Percentiles rank a stretch among this genome's conserved stretches.
Evolutionary conservation across 2,797 vertebrate species (phyloP).

Genomic region (Spinus pinus): DNA sequence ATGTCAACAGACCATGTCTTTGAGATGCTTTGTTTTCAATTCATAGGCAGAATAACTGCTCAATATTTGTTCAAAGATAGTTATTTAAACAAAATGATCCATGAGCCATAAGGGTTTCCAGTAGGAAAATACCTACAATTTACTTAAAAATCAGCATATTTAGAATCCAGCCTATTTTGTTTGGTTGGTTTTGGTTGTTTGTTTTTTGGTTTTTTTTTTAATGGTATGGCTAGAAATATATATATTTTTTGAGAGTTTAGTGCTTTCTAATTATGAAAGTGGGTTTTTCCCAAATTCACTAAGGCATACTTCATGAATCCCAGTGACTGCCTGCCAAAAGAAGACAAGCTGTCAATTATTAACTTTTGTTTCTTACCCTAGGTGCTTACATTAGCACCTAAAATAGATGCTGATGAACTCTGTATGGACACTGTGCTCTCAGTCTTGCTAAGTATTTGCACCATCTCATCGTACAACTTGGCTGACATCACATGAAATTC

Average conservation of each 20-base stretch:
- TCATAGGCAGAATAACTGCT: neutral
- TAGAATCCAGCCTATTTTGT: neutral
- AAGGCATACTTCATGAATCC: neutral
- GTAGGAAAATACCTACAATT: neutral
- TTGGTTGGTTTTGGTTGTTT: neutral
- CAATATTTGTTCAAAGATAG: neutral
- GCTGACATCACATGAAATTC: neutral
- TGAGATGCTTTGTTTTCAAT: neutral
- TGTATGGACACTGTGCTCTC: neutral
- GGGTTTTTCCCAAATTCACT: accelerated
- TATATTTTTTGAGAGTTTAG: neutral
- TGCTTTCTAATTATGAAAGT: neutral
- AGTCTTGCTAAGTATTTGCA: neutral
- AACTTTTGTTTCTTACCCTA: neutral
- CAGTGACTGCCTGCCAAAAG: neutral
- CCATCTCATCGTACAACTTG: neutral
- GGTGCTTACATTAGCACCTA: accelerated
- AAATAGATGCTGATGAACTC: neutral
- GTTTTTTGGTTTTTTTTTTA: neutral
- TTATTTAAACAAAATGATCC: neutral
- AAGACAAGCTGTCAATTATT: neutral
- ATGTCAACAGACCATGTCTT: neutral
- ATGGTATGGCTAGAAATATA: neutral
- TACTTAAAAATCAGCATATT: neutral
- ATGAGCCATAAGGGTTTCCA: neutral